A percentile compares a stretch with the other conserved stretches of the same genome.
These are phyloP conservation scores for Leptinotarsa lineolata DNA, from an alignment of 1,140 invertebrate genomes.

Conservation along the genomic window DNA sequence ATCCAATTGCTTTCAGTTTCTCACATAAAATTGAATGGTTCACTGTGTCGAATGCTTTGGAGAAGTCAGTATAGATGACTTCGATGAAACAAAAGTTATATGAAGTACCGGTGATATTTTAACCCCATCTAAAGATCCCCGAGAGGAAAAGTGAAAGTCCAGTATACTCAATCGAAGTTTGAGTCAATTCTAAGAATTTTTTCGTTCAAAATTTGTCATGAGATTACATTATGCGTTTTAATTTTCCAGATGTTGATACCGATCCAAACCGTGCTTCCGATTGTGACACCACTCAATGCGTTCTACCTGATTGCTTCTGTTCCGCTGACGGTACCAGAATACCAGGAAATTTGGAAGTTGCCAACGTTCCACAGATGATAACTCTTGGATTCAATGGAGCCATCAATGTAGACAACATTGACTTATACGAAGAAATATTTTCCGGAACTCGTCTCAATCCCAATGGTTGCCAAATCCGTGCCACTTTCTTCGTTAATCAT, in stretches of 20 bases:
- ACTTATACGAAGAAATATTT: constrained; percentile 89
- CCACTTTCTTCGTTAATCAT: constrained; percentile 95
- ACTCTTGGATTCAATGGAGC: constrained; percentile 94
- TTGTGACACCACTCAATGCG: constrained; percentile 86
- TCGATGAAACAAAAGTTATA: too few species aligned
- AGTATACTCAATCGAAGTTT: too few species aligned
- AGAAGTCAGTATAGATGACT: too few species aligned
- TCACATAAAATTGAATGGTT: too few species aligned
- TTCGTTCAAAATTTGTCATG: too few species aligned
- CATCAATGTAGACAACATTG: constrained; percentile 92
- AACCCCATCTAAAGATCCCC: too few species aligned
- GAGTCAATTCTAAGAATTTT: too few species aligned
- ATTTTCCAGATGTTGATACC: constrained; percentile 75
- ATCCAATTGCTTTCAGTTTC: too few species aligned
- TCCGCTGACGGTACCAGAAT: constrained; percentile 90
- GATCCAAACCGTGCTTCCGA: constrained; percentile 88
- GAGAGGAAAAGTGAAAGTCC: too few species aligned
- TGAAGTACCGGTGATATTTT: too few species aligned
- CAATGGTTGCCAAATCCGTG: constrained; percentile 91
- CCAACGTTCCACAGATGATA: constrained; percentile 91
- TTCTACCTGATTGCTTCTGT: constrained; percentile 91
- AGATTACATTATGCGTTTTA: not conserved
- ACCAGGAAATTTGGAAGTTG: constrained; percentile 78
- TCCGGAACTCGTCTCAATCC: constrained; percentile 84
- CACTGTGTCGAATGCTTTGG: too few species aligned